Conservation (phyloP, 1,140 invertebrate genomes). For the Drosophila sproati region DNA sequence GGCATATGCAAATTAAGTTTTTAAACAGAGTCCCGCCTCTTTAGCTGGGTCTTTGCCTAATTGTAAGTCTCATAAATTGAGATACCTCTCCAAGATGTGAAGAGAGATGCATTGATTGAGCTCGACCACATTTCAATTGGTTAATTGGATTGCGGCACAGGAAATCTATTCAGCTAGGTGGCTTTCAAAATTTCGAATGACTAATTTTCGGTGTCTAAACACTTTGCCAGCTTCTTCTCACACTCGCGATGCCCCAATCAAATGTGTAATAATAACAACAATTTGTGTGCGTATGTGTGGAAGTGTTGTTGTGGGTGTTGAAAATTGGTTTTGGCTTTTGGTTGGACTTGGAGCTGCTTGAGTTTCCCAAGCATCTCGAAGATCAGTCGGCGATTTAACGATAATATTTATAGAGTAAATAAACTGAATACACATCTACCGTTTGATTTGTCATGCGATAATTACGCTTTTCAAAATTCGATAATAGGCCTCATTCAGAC, state of each 20-base stretch:
- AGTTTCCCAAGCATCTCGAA: slow-evolving; percentile 42
- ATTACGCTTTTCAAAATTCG: slow-evolving; percentile 77
- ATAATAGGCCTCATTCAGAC: slow-evolving; percentile 77
- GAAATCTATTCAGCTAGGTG: slow-evolving; percentile 44
- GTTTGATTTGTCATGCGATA: slow-evolving; percentile 78
- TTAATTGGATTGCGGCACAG: slow-evolving; percentile 31
- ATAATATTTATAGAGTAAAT: slow-evolving; percentile 54
- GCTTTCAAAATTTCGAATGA: slow-evolving; percentile 37
- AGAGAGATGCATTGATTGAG: not conserved
- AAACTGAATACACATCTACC: slow-evolving; percentile 61
- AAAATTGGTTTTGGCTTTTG: slow-evolving; percentile 19
- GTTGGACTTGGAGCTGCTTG: not conserved
- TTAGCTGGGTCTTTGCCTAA: slow-evolving; percentile 4
- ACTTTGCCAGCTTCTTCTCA: slow-evolving; percentile 36
- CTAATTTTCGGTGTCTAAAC: slow-evolving; percentile 49
- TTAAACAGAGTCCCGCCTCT: not conserved
- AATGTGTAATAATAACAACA: slow-evolving; percentile 47
- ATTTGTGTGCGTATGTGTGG: slow-evolving; percentile 12
- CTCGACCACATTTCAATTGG: slow-evolving; percentile 18
- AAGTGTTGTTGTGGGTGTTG: slow-evolving; percentile 35
- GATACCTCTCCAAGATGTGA: not conserved
- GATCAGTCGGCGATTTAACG: slow-evolving; percentile 10
- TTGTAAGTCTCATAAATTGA: slow-evolving; percentile 4
- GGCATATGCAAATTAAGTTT: not conserved
- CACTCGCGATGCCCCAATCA: slow-evolving; percentile 20